phyloP scores from a whole-genome alignment of 2,888 invertebrate species.

The Ditylenchus weischeri region DNA sequence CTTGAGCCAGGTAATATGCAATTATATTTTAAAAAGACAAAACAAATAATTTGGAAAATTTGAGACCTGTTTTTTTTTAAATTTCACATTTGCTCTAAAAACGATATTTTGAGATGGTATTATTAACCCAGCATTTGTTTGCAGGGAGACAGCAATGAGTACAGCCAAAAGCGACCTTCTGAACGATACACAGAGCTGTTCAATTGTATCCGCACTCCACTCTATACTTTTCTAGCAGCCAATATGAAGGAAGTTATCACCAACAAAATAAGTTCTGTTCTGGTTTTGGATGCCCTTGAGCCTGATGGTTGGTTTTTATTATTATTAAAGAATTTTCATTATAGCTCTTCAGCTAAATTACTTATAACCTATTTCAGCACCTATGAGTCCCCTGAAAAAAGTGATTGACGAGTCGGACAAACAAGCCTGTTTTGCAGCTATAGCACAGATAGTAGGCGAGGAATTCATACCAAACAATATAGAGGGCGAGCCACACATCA shows the following conservation, averaged over 20 bases:
- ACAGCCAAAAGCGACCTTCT: constrained; percentile 30
- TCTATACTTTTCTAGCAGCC: constrained; percentile 50
- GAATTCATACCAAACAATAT: constrained; percentile 51
- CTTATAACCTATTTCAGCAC: constrained; percentile 32
- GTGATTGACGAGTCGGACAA: constrained; percentile 38
- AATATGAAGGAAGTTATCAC: constrained; percentile 51
- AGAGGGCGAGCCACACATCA: constrained; percentile 29
- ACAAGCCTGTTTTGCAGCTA: constrained; percentile 43
- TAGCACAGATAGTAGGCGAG: constrained; percentile 44
- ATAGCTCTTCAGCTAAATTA: neutral
- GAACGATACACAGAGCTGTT: constrained; percentile 47
- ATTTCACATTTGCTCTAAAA: too few relatives aligned
- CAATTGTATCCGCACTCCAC: constrained; percentile 38
- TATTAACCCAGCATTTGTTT: neutral
- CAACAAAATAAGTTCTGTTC: constrained; percentile 34
- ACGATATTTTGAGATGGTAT: too few relatives aligned
- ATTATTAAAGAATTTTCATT: constrained; percentile 3
- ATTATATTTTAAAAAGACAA: neutral
- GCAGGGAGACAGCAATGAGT: constrained; percentile 35
- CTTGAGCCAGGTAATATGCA: constrained; percentile 67
- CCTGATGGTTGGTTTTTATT: constrained; percentile 11
- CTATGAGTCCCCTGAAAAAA: constrained; percentile 42
- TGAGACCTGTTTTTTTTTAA: too few relatives aligned
- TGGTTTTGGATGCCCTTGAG: constrained; percentile 40
- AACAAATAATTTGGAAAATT: too few relatives aligned